Evolutionary conservation across 2,113 vertebrate genomes (phyloP), one percentile per base, ranked within the genome.

Genomic region (Phoxinus phoxinus): DNA sequence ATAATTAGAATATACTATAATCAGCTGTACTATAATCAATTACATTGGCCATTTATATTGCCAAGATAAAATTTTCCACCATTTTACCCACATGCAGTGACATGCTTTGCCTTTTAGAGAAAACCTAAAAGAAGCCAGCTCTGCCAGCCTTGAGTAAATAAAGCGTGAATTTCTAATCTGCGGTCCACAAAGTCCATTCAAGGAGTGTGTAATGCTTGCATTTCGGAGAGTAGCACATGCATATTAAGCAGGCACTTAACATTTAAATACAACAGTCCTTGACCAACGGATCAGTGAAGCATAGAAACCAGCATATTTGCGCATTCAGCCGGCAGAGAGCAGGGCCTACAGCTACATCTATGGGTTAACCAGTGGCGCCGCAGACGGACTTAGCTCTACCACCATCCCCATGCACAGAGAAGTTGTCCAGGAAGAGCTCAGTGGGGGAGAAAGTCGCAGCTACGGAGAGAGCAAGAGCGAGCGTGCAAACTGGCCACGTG

Each of bases 351-450:
- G 69, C 75, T 86, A 75, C 27, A 48, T 32, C 87, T 88, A 76
- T 35, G 23, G 72, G 21, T 65, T 59, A 59, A 53, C 53, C 58
- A 75, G 75, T 58, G 63, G 51, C 7, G 17, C 25, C 71, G 30
- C 41, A 74, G 30, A 56, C n/a, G 48, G 73, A 41, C 92, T 95
- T 95, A 95, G 94, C 95, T 95, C 95, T 95, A 94, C 93, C 94
- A 93, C 86, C 89, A 92, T 92, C 91, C 92, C 91, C 92, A 93
- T 58, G 94, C 94, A 94, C 93, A 93, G 94, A 95, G 95, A 95
- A 96, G 94, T 93, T 92, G 92, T 61, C 84, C 84, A 83, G n/a
- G 48, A 41, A 59, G 37, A 56, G 81, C 12, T 37, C n/a, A 37
- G 23, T 23, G 7, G 8, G 8, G 23, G 30, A n/a, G 67, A 48